Base-by-base conservation (phyloP, 2,888 invertebrate species). In the Brachynemurus nebulosus region DNA sequence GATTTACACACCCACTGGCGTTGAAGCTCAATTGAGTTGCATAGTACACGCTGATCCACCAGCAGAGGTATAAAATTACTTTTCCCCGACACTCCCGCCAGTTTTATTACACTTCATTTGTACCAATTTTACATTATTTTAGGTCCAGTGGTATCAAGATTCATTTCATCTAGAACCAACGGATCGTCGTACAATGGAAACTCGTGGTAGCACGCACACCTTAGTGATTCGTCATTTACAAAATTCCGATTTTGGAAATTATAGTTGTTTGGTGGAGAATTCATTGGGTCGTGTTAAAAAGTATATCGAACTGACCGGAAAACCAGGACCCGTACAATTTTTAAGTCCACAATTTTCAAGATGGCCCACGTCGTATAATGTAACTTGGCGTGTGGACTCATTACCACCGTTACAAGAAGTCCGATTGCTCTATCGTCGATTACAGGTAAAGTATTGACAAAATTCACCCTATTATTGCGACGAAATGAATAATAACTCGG, bases 81-180 rank as follows among this genome's bases (percentile, higher is more conserved):
- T n/a, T n/a, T n/a, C n/a, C n/a, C n/a, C n/a, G n/a, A n/a, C n/a
- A n/a, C n/a, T n/a, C n/a, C n/a, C n/a, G n/a, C 27, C n/a, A 9
- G 11, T 25, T 9, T 25, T 33, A 33, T 14, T 14, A 33, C 5
- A 33, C 4, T 33, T 4, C 4, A 8, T 8, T 4, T 33, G 5
- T 4, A 33, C 16, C 9, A 4, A 18, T 17, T 14, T 37, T 2
- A 14, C 17, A 14, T 50, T n/a, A n/a, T 61, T 61, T 18, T 57
- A 76, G 74, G 72, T 77, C 53, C 60, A 69, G 18, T 78, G 78
- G 78, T 76, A 74, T 55, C 76, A 77, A 55, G 74, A 78, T 55
- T 76, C 76, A 1, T 74, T 75, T 55, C 60, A 69, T 21, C 57
- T 78, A 45, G 73, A 74, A 55, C 70, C 74, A 14, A 77, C 76